These are phyloP conservation scores for Ariolimax columbianus DNA, from an alignment of 2,888 invertebrate genomes.

Conservation along the genomic window DNA sequence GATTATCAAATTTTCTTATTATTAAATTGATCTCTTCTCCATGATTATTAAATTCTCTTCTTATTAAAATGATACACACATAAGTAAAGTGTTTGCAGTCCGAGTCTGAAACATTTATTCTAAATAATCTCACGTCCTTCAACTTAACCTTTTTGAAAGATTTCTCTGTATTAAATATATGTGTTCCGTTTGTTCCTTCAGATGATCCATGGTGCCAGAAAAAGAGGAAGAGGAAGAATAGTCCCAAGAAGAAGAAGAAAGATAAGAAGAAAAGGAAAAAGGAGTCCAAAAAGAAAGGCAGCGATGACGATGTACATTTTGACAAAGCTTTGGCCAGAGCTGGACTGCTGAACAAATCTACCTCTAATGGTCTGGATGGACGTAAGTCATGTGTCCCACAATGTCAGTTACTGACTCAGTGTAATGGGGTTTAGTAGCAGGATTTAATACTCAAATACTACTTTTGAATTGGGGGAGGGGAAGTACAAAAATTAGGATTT, in stretches of 20 bases:
- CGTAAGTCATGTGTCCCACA: conserved; percentile 44
- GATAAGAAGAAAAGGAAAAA: conserved; percentile 80
- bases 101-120: too few species aligned
- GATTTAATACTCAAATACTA: too few species aligned
- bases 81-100: too few species aligned
- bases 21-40: too few species aligned
- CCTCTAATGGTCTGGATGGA: conserved; percentile 38
- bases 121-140: too few species aligned
- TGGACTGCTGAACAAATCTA: conserved; percentile 64
- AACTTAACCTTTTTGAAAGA: not conserved
- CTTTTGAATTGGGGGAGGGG: too few species aligned
- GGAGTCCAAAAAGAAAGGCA: conserved; percentile 81
- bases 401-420: too few species aligned
- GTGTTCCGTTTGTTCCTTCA: not conserved
- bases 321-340: conserved; percentile 72
- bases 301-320: conserved; percentile 79
- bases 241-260: conserved; percentile 55
- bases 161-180: not conserved
- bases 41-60: too few species aligned
- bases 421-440: too few species aligned
- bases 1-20: too few species aligned
- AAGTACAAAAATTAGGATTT: too few species aligned
- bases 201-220: conserved; percentile 86
- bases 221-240: conserved; percentile 58
- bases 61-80: too few species aligned